Percentiles rank a stretch among this genome's conserved stretches.
Evolutionary conservation across 64 coral and sea anemone species (phyloP).

Genomic region (Montipora cactus): DNA sequence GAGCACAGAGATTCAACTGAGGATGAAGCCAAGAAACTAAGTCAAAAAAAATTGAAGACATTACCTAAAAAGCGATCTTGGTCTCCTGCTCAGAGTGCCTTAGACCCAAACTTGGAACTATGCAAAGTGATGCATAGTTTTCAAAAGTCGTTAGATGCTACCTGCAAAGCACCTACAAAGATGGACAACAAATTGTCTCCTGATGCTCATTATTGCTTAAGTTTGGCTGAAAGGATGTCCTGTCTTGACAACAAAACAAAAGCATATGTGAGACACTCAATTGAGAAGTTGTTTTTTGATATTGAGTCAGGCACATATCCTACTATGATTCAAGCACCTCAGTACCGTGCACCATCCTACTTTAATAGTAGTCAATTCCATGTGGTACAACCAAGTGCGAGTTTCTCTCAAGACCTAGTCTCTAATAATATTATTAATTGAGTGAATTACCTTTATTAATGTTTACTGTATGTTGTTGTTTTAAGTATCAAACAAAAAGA

Average conservation of each 20-base stretch:
- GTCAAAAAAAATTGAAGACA: conserved; percentile 41
- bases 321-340: conserved; percentile 6
- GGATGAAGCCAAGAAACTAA: not conserved
- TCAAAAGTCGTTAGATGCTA: conserved; percentile 63
- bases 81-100: not conserved
- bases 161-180: not conserved
- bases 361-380: conserved; percentile 16
- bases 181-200: not conserved
- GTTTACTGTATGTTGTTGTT: not conserved
- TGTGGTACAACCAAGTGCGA: conserved; percentile 13
- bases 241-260: conserved; percentile 39
- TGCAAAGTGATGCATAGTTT: conserved; percentile 60
- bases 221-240: conserved; percentile 48
- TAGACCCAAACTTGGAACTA: conserved; percentile 60
- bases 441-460: conserved; percentile 21
- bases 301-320: conserved; percentile 47
- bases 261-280: conserved; percentile 56
- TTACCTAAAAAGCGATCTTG: conserved; percentile 38
- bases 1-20: conserved; percentile 14
- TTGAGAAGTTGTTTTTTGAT: conserved; percentile 70
- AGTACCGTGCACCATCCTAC: conserved; percentile 20
- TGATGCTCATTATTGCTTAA: conserved; percentile 63
- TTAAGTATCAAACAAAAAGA: too few relatives aligned
- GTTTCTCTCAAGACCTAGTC: conserved; percentile 44
- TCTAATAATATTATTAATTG: not conserved